A percentile compares a stretch with the other conserved stretches of the same genome.
phyloP scores from a whole-genome alignment of 2,888 invertebrate genomes.

The Microchrysa polita region DNA sequence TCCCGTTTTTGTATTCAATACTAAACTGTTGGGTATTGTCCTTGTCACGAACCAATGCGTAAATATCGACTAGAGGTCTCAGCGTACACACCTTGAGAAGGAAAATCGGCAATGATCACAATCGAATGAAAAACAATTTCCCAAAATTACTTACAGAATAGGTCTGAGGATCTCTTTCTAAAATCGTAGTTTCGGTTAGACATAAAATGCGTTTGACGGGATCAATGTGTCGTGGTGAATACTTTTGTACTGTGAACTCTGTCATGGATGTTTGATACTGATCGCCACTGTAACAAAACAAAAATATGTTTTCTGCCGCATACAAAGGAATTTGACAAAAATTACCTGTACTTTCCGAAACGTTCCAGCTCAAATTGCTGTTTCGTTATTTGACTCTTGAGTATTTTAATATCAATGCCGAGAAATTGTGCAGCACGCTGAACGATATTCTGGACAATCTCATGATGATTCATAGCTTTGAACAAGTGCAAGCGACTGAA shows the following conservation, averaged over 20 bases:
- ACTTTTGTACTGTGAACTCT: slow-evolving; percentile 96
- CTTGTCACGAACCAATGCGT: slow-evolving; percentile 88
- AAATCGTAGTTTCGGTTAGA: slow-evolving; percentile 91
- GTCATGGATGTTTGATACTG: slow-evolving; percentile 95
- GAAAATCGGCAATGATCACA: background rate
- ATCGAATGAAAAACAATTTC: slow-evolving; percentile 1
- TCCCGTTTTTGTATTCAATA: slow-evolving; percentile 93
- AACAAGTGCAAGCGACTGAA: slow-evolving; percentile 93
- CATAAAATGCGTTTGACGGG: slow-evolving; percentile 90
- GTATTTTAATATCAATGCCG: slow-evolving; percentile 83
- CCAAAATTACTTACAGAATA: slow-evolving; percentile 72
- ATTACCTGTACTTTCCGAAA: slow-evolving; percentile 90
- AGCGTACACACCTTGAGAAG: slow-evolving; percentile 75
- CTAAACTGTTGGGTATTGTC: slow-evolving; percentile 93
- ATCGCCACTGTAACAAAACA: slow-evolving; percentile 77
- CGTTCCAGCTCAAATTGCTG: slow-evolving; percentile 88
- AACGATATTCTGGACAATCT: slow-evolving; percentile 85
- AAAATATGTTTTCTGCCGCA: too few species aligned
- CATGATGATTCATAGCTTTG: slow-evolving; percentile 83
- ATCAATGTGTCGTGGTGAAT: slow-evolving; percentile 82
- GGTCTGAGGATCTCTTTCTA: slow-evolving; percentile 97
- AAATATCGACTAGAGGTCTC: slow-evolving; percentile 83
- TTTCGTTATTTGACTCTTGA: slow-evolving; percentile 82
- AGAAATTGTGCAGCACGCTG: slow-evolving; percentile 84
- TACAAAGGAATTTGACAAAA: slow-evolving; percentile 24